These are phyloP conservation scores for Chaunax sp. DNA, from an alignment of 2,797 vertebrate genomes.

Conservation along the genomic window DNA sequence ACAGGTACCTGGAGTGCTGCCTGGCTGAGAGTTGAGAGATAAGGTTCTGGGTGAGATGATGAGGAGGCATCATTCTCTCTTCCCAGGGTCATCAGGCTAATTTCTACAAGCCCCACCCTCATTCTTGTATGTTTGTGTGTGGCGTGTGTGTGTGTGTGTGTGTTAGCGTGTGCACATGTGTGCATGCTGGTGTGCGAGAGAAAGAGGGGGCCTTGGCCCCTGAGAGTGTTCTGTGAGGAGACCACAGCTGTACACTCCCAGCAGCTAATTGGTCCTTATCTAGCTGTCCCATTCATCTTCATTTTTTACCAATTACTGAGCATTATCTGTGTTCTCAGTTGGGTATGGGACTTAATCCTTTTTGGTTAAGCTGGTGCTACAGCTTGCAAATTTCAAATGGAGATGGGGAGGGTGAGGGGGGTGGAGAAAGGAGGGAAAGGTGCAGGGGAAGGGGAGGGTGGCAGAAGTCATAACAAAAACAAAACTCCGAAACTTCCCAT, in stretches of 20 bases:
- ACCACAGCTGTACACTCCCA: conserved; percentile 99
- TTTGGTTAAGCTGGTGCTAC: conserved; percentile 99
- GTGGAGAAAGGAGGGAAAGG: conserved; percentile 61
- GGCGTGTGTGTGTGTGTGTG: conserved; percentile 20
- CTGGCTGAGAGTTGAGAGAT: conserved; percentile 83
- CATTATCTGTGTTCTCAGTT: conserved; percentile 99
- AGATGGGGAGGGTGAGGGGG: conserved; percentile 69
- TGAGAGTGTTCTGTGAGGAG: conserved; percentile 98
- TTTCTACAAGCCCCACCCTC: conserved; percentile 84
- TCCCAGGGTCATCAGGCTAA: conserved; percentile 89
- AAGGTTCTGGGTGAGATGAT: conserved; percentile 83
- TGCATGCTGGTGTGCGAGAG: conserved; percentile 72
- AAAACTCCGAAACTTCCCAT: conserved; percentile 88
- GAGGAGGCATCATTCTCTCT: conserved; percentile 86
- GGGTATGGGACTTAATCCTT: conserved; percentile 99
- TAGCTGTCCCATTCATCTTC: conserved; percentile 99
- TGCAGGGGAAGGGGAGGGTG: conserved; percentile 60
- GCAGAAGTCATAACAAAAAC: conserved; percentile 90
- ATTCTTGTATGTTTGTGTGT: conserved; percentile 43
- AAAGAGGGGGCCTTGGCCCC: conserved; percentile 93
- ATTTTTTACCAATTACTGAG: conserved; percentile 99
- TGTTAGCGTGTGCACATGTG: conserved; percentile 14
- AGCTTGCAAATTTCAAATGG: conserved; percentile 98
- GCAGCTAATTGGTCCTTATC: conserved; percentile 99
- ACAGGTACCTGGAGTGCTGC: conserved; percentile 83